Percentiles rank a stretch among this genome's conserved stretches.
phyloP scores from a whole-genome alignment of 2,113 vertebrate species.

The Cariama cristata region DNA sequence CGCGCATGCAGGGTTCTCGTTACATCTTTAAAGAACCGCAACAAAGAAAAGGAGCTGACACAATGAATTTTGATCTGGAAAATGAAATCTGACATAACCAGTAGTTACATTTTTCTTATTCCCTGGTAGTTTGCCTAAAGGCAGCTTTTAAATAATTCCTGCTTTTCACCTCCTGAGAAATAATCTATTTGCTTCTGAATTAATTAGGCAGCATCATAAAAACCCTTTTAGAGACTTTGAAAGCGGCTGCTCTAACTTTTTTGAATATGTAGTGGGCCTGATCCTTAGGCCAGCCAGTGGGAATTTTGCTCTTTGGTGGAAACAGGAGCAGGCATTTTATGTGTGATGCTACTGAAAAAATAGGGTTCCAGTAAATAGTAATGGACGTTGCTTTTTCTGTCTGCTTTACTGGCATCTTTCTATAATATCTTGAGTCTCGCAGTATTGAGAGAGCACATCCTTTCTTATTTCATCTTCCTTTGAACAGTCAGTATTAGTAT shows the following conservation, averaged over 20 bases:
- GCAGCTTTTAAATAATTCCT: constrained; percentile 72
- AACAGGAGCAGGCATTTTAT: not conserved
- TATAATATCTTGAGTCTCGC: not conserved
- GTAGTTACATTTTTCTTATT: constrained; percentile 73
- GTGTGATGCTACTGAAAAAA: not conserved
- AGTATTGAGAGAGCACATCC: not conserved
- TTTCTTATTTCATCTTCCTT: not conserved
- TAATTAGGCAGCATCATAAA: constrained; percentile 64
- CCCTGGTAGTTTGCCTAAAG: constrained; percentile 67
- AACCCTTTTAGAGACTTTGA: constrained; percentile 16
- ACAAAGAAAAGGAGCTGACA: constrained; percentile 61
- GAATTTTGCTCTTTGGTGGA: constrained; percentile 9
- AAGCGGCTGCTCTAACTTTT: constrained; percentile 50
- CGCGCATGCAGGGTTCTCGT: not conserved
- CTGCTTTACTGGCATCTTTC: not conserved
- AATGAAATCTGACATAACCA: constrained; percentile 71
- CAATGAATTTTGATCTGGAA: constrained; percentile 60
- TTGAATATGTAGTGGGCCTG: not conserved
- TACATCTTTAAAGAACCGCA: constrained; percentile 13
- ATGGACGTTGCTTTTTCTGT: not conserved
- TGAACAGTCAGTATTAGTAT: not conserved
- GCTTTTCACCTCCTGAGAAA: constrained; percentile 65
- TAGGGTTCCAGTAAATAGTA: not conserved
- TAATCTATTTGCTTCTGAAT: constrained; percentile 63
- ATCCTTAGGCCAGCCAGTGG: not conserved